These are phyloP conservation scores for Ceratina japonica DNA, from an alignment of 1,140 invertebrate species.

Conservation along the genomic window DNA sequence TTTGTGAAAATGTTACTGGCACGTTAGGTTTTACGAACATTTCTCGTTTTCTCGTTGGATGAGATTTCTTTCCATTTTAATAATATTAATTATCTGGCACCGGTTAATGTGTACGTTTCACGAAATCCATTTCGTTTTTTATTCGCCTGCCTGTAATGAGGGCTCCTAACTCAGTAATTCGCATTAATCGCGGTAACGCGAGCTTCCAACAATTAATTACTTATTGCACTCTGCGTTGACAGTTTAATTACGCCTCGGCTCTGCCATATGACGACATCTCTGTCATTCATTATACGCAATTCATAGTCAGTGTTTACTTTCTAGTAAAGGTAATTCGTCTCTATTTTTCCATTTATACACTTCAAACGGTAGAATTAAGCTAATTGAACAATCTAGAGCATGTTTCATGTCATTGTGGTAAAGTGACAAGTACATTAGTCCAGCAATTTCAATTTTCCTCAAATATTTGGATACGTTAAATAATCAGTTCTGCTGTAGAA, in stretches of 20 bases:
- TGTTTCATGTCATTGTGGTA: not conserved
- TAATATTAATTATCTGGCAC: no score
- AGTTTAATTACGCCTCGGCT: constrained; percentile 24
- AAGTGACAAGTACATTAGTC: no score
- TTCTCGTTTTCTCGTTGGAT: no score
- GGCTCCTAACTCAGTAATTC: not conserved
- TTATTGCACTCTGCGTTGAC: constrained; percentile 10
- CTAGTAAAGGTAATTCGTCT: constrained; percentile 1
- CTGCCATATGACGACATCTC: constrained; percentile 2
- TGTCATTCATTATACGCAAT: constrained; percentile 18
- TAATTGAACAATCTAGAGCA: not conserved
- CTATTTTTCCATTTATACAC: not conserved
- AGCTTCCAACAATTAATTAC: constrained; percentile 28
- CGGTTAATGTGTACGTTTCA: no score
- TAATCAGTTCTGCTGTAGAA: no score
- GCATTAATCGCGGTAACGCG: constrained; percentile 10
- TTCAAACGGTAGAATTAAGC: not conserved
- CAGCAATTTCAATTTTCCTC: no score
- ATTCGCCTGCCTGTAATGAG: not conserved
- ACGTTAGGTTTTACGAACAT: no score
- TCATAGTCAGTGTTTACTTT: constrained; percentile 28
- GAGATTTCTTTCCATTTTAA: no score
- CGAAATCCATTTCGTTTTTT: not conserved
- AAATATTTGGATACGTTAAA: no score
- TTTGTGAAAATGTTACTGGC: no score